These are phyloP conservation scores for Lagopus muta DNA, from an alignment of 2,113 vertebrate species.

Conservation along the genomic window DNA sequence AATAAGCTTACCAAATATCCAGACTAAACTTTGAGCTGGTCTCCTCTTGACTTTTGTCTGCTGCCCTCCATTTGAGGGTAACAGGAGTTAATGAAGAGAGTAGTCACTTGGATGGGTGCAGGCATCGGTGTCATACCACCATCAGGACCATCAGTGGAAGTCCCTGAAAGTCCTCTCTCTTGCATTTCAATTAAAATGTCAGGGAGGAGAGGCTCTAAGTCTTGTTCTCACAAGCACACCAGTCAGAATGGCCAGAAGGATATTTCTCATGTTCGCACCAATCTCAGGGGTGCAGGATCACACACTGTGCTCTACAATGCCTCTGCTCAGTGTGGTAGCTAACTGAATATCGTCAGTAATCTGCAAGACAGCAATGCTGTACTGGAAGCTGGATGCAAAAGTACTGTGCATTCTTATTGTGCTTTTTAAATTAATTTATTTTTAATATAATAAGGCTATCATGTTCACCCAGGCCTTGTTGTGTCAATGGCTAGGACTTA, in stretches of 20 bases:
- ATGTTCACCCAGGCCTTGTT: neutral
- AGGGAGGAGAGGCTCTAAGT: neutral
- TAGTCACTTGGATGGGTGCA: neutral
- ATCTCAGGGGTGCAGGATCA: neutral
- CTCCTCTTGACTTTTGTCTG: neutral
- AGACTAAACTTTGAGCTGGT: neutral
- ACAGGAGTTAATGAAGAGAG: neutral
- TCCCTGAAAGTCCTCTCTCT: neutral
- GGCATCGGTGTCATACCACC: fast-evolving
- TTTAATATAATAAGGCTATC: neutral
- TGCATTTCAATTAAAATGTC: neutral
- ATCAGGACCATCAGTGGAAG: neutral
- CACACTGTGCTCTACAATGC: neutral
- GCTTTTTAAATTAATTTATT: neutral
- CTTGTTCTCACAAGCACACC: neutral
- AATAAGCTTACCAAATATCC: neutral
- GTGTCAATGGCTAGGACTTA: neutral
- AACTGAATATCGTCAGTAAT: neutral
- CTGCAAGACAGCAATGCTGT: fast-evolving
- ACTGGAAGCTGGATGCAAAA: neutral
- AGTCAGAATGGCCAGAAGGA: fast-evolving
- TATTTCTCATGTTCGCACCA: neutral
- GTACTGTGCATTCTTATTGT: neutral
- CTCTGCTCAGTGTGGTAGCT: neutral
- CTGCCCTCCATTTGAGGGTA: neutral